These are phyloP conservation scores for Isoperla grammatica DNA, from an alignment of 2,888 invertebrate genomes.

Conservation along the genomic window DNA sequence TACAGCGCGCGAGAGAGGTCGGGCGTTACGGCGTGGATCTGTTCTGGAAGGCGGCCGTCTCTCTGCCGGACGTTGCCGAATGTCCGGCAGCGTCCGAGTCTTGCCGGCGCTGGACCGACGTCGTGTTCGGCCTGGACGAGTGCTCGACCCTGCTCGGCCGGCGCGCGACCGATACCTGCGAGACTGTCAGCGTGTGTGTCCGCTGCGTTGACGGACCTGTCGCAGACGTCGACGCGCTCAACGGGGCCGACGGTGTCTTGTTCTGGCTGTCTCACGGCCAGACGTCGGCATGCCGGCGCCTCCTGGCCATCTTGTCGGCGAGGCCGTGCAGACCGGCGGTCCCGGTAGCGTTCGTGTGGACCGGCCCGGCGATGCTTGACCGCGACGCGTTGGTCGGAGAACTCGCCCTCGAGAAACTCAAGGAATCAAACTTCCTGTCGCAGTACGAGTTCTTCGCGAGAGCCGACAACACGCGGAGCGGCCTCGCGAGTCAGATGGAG, in stretches of 20 bases:
- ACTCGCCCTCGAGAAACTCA: not conserved
- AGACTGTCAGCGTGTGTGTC: not conserved
- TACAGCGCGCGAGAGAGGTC: not conserved
- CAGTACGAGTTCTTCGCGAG: slow-evolving; percentile 3
- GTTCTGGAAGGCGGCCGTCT: not conserved
- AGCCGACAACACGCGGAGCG: not conserved
- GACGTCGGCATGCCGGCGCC: not conserved
- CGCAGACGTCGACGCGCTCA: not conserved
- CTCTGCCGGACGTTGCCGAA: not conserved
- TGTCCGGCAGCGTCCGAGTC: not conserved
- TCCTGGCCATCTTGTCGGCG: not conserved
- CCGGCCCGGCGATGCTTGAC: not conserved
- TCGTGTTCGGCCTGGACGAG: not conserved
- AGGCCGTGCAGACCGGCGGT: not conserved
- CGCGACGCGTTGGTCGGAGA: not conserved
- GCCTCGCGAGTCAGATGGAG: slow-evolving; percentile 1
- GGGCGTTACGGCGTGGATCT: not conserved
- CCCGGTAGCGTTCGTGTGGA: slow-evolving; percentile 5
- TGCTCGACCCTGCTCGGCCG: not conserved
- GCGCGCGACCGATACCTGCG: not conserved
- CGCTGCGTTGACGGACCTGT: not conserved
- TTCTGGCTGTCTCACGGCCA: slow-evolving; percentile 4
- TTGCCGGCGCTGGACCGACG: not conserved
- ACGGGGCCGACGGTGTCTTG: not conserved
- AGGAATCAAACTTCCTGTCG: not conserved